Percentiles rank a stretch among this genome's conserved stretches.
Conservation (phyloP, 2,888 invertebrate genomes). For the Eucera pruinosa region DNA sequence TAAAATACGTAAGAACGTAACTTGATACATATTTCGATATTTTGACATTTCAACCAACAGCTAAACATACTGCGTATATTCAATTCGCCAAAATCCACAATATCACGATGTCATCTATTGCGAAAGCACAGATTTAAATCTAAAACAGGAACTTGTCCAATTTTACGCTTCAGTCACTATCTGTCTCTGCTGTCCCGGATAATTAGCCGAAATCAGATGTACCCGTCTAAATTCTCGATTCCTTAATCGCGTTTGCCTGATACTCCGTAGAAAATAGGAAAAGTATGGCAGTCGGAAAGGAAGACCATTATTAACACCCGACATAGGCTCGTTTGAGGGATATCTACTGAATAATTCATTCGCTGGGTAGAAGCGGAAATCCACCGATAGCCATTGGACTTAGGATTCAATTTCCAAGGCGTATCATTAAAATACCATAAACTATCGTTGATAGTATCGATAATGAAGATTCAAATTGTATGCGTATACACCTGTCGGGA, state of each 20-base stretch:
- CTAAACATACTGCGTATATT: no score
- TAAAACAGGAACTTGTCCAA: not conserved
- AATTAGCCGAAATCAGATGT: not conserved
- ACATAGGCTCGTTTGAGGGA: slow-evolving; percentile 7
- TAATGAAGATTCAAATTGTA: slow-evolving; percentile 26
- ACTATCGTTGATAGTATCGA: slow-evolving; percentile 45
- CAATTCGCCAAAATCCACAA: no score
- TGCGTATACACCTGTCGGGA: slow-evolving; percentile 77
- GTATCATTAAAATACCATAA: slow-evolving; percentile 48
- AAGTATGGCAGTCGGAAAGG: not conserved
- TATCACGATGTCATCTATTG: no score
- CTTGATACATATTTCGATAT: no score
- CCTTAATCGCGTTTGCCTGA: not conserved
- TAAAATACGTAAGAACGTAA: no score
- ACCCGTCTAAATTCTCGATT: not conserved
- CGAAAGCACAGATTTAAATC: no score
- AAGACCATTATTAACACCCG: slow-evolving; percentile 18
- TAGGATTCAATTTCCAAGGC: slow-evolving; percentile 21
- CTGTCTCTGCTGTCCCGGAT: no score
- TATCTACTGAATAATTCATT: slow-evolving; percentile 26
- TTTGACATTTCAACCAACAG: no score
- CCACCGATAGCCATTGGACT: not conserved
- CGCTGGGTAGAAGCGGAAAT: not conserved
- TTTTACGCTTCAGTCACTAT: no score
- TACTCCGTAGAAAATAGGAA: not conserved